These are phyloP conservation scores for Ptyas mucosa DNA, from an alignment of 2,113 vertebrate genomes.

Conservation along the genomic window DNA sequence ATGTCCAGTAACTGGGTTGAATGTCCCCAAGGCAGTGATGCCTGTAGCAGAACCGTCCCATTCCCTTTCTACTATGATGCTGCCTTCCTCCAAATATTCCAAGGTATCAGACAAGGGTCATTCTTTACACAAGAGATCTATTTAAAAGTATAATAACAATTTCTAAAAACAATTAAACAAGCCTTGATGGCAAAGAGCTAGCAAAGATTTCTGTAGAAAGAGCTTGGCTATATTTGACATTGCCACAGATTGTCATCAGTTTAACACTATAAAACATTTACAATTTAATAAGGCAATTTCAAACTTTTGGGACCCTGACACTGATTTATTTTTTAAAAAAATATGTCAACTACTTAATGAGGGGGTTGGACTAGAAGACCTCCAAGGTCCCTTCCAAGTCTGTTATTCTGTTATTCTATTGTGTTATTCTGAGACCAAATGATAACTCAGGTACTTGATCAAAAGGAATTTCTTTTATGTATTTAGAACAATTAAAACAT, in stretches of 20 bases:
- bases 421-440: background rate
- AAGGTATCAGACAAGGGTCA: background rate
- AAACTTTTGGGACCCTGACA: slow-evolving; percentile 25
- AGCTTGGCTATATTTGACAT: background rate
- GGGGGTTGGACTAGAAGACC: background rate
- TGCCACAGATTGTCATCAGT: accelerated
- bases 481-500: background rate
- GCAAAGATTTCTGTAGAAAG: background rate
- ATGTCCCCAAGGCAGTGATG: slow-evolving; percentile 15
- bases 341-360: slow-evolving; percentile 29
- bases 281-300: slow-evolving; percentile 35
- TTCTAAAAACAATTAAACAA: background rate
- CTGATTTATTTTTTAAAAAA: slow-evolving; percentile 53
- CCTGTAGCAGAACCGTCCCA: background rate
- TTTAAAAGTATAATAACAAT: background rate
- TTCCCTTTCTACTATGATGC: slow-evolving; percentile 1
- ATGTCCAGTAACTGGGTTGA: slow-evolving; percentile 6
- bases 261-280: slow-evolving; percentile 8
- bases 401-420: background rate
- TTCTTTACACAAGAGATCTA: slow-evolving; percentile 7
- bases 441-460: background rate
- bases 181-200: slow-evolving; percentile 7
- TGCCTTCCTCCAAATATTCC: slow-evolving; percentile 14
- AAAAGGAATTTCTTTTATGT: background rate
- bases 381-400: background rate